Base-by-base conservation (phyloP, 2,113 vertebrate genomes). In the Myiozetetes cayanensis region DNA sequence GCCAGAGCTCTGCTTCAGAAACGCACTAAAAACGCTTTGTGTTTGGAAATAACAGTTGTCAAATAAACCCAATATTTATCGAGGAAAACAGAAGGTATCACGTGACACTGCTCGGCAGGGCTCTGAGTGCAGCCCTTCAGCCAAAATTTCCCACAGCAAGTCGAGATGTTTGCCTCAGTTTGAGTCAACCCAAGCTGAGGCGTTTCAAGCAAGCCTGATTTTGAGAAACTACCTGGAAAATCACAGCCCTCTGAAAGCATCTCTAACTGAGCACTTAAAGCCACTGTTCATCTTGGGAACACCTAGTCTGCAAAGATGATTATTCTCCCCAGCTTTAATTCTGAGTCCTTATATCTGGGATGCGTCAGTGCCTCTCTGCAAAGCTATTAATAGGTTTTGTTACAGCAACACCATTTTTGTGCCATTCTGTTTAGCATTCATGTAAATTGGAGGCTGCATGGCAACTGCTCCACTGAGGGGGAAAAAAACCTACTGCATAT, bases 351-450 rank as follows among this genome's bases (percentile, higher is more conserved):
- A 8, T 23, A 67, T 75, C 27, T 23, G 68, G 44, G 91, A 81
- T 94, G 95, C 46, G 58, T 81, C 95, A 97, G 76, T 72, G 89
- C 86, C 89, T 63, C 94, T 92, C 86, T 0, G 44, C 91, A 93
- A 85, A 68, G 91, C 94, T 96, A 96, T 96, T 96, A 95, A 97
- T 96, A 95, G 94, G 61, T 44, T 97, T 92, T 0, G 2, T 84
- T 81, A 87, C 70, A 92, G 94, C 92, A 94, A 76, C 8, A 9
- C 65, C 84, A 50, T 77, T 94, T 96, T 55, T 84, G 72, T 95
- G 91, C 66, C 90, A 63, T 71, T 94, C 82, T 81, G 27, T 65
- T 93, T 43, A 84, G 84, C 9, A 9, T 70, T 85, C 66, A 46
- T 91, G 71, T 30, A 94, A 94, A 89, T 53, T 76, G 77, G 81